These are phyloP conservation scores for Pocillopora damicornis DNA, from an alignment of 64 coral and sea anemone genomes.

Conservation along the genomic window DNA sequence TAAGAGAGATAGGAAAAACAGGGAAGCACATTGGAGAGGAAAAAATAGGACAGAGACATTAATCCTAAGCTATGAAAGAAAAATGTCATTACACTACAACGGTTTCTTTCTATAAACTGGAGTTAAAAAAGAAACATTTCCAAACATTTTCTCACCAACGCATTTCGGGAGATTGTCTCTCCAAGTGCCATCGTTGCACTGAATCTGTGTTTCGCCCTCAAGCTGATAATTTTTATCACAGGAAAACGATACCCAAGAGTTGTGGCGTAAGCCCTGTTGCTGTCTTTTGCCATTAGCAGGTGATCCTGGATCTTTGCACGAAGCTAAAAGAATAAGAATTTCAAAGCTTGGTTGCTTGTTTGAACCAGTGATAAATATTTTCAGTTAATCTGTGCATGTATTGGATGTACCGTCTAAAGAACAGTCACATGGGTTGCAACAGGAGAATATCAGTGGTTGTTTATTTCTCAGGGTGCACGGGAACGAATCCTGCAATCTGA, in stretches of 20 bases:
- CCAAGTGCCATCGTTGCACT: not conserved
- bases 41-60: not conserved
- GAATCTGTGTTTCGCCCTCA: not conserved
- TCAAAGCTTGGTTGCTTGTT: too few species aligned
- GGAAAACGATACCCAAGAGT: not conserved
- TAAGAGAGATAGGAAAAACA: not conserved
- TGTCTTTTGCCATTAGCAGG: not conserved
- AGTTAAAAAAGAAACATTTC: too few species aligned
- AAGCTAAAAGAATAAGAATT: not conserved
- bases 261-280: not conserved
- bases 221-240: not conserved
- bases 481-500: too few species aligned
- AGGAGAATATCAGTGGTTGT: too few species aligned
- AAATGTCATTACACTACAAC: not conserved
- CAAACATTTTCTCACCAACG: not conserved
- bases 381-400: too few species aligned
- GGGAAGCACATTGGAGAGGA: not conserved
- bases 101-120: too few species aligned
- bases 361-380: too few species aligned
- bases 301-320: not conserved
- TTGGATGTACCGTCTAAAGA: too few species aligned
- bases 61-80: not conserved
- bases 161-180: not conserved
- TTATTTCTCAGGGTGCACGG: too few species aligned
- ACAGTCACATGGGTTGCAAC: too few species aligned